Percentiles rank a stretch among this genome's conserved stretches.
Evolutionary conservation across 2,888 invertebrate genomes (phyloP).

Genomic region (Eupelmus urozonus): DNA sequence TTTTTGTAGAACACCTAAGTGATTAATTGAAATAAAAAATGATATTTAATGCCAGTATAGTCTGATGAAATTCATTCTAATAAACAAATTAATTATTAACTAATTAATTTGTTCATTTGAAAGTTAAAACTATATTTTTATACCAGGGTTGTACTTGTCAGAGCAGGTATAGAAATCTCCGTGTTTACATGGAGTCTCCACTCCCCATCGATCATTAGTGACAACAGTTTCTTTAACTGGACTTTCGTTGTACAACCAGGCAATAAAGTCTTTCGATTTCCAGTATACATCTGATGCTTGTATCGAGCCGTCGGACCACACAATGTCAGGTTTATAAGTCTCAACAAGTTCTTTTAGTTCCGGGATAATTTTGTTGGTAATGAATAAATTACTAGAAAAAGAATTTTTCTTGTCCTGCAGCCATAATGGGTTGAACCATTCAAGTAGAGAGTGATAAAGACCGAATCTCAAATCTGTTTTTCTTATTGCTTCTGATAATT

Average conservation of each 20-base stretch:
- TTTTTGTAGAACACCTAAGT: conserved; percentile 79
- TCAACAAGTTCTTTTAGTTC: conserved; percentile 88
- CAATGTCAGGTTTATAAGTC: conserved; percentile 85
- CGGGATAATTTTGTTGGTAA: conserved; percentile 84
- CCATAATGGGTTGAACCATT: conserved; percentile 93
- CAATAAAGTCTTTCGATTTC: conserved; percentile 89
- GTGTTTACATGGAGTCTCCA: conserved; percentile 87
- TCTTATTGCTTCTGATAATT: conserved; percentile 85
- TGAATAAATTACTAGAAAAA: conserved; percentile 83
- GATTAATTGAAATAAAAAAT: too few species aligned
- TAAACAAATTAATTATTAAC: too few species aligned
- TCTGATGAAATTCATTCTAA: too few species aligned
- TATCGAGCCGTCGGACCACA: conserved; percentile 98
- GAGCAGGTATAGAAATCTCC: conserved; percentile 92
- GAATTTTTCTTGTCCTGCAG: conserved; percentile 82
- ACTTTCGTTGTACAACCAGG: conserved; percentile 96
- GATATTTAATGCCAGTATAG: too few species aligned
- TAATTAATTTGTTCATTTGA: too few species aligned
- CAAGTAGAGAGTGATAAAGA: conserved; percentile 90
- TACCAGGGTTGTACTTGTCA: conserved; percentile 90
- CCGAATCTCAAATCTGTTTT: conserved; percentile 86
- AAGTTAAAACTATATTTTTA: not conserved
- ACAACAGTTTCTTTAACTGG: conserved; percentile 93
- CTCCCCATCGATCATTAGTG: conserved; percentile 96
- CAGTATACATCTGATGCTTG: conserved; percentile 90